A percentile compares a stretch with the other conserved stretches of the same genome.
Evolutionary conservation across 2,797 vertebrate species (phyloP).

Genomic region (Pangasius djambal): DNA sequence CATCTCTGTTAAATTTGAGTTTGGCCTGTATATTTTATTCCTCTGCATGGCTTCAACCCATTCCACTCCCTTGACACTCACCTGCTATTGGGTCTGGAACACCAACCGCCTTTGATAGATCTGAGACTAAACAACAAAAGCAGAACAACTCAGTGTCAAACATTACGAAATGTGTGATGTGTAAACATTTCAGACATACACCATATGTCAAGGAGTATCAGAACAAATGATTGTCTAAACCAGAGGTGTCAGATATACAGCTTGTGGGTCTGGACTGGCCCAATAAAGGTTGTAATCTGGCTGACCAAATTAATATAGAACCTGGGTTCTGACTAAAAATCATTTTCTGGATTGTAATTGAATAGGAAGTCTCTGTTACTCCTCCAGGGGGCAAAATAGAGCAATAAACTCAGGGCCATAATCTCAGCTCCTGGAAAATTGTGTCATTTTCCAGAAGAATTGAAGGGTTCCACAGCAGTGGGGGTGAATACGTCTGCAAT

Average conservation of each 20-base stretch:
- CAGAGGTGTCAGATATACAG: background rate
- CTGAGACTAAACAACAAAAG: conserved; percentile 19
- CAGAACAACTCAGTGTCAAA: background rate
- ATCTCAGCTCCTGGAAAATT: background rate
- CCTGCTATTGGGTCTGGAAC: conserved; percentile 34
- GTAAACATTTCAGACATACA: background rate
- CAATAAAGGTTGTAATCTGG: background rate
- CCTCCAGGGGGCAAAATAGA: background rate
- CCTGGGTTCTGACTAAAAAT: background rate
- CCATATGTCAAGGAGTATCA: background rate
- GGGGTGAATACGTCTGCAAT: too few relatives aligned
- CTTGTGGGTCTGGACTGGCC: background rate
- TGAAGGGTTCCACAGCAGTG: background rate
- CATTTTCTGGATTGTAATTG: conserved; percentile 3
- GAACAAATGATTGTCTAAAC: conserved; percentile 4
- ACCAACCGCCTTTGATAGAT: conserved; percentile 7
- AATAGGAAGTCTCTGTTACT: background rate
- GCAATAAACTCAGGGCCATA: background rate
- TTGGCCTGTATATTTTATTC: conserved; percentile 16
- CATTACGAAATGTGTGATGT: background rate
- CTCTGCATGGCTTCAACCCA: background rate
- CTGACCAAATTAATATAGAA: background rate
- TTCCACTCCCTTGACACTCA: conserved; percentile 10
- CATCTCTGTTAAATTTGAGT: background rate
- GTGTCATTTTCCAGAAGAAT: background rate